Conservation (phyloP, 2,113 vertebrate genomes). For the Malurus cyaneus region DNA sequence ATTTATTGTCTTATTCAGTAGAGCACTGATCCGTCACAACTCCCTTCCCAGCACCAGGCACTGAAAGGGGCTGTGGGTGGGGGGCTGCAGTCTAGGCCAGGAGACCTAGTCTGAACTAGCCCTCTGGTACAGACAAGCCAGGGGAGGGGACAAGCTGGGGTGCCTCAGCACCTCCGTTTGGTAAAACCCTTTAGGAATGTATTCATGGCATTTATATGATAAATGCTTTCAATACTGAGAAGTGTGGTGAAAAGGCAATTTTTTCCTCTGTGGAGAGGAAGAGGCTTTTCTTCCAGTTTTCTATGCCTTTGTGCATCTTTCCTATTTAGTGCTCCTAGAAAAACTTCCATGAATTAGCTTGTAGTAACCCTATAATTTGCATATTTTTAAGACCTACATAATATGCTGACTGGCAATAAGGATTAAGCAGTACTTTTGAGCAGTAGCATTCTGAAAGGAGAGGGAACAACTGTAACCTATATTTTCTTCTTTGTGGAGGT, state of each 20-base stretch:
- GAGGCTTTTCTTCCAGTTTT: neutral
- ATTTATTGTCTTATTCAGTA: neutral
- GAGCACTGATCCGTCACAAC: neutral
- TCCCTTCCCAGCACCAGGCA: neutral
- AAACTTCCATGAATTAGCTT: neutral
- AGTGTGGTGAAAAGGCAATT: rapidly evolving
- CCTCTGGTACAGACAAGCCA: neutral
- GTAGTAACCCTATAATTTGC: neutral
- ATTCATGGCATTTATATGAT: neutral
- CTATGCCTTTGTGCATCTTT: neutral
- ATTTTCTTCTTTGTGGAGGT: neutral
- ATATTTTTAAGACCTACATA: neutral
- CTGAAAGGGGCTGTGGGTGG: neutral
- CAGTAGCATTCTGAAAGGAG: neutral
- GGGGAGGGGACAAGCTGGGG: neutral
- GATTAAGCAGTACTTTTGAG: neutral
- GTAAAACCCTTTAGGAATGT: neutral
- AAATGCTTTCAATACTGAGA: neutral
- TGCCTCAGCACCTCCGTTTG: neutral
- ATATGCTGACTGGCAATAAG: neutral
- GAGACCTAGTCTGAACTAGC: neutral
- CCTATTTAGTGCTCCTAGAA: neutral
- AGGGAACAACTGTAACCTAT: neutral
- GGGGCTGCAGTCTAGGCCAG: neutral
- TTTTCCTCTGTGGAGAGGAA: neutral